Evolutionary conservation across 2,797 vertebrate species (phyloP).

Genomic region (Sarcophilus harrisii): DNA sequence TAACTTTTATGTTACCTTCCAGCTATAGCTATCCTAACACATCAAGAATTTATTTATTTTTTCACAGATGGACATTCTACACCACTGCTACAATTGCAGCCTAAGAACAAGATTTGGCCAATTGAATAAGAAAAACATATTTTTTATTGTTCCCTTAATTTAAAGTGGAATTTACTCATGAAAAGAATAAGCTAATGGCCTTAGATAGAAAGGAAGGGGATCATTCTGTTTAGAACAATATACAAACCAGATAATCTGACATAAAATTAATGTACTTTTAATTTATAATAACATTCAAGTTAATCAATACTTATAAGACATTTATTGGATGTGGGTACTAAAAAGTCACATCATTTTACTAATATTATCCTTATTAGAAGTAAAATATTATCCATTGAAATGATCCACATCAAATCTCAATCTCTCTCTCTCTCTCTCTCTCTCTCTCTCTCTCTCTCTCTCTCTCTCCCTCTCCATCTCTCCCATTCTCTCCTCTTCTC

Average conservation of each 20-base stretch:
- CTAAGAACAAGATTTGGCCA: not conserved
- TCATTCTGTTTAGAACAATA: not conserved
- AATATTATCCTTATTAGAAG: not conserved
- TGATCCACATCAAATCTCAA: not conserved
- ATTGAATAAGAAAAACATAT: not conserved
- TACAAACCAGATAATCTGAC: not conserved
- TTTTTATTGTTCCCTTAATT: slow-evolving; percentile 1
- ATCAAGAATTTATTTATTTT: slow-evolving; percentile 11
- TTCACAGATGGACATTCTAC: not conserved
- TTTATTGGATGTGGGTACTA: not conserved
- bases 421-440: not conserved
- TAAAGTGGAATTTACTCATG: not conserved
- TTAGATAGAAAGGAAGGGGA: not conserved
- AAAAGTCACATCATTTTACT: not conserved
- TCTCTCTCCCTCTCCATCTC: not conserved
- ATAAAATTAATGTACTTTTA: not conserved
- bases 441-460: too few species aligned
- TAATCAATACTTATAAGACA: not conserved
- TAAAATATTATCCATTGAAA: not conserved
- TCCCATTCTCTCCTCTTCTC: not conserved
- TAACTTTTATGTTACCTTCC: not conserved
- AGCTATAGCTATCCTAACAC: not conserved
- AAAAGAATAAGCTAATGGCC: slow-evolving; percentile 18
- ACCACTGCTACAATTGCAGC: not conserved
- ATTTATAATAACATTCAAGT: not conserved